Conservation (phyloP, 2,888 invertebrate genomes). For the Pyrgus malvae region DNA sequence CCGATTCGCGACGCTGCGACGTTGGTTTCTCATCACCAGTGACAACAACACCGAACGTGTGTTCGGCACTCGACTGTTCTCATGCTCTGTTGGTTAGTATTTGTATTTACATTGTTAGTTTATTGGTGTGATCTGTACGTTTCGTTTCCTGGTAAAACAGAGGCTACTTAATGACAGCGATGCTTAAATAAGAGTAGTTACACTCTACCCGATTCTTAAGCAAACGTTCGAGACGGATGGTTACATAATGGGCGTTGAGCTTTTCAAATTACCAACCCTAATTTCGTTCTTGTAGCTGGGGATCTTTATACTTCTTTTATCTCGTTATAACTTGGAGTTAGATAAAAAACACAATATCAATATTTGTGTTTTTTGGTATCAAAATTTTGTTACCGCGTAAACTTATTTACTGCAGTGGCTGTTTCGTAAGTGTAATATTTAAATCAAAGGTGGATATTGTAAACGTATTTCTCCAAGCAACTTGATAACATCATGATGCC, state of each 20-base stretch:
- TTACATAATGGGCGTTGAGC: constrained; percentile 42
- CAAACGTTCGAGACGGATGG: constrained; percentile 34
- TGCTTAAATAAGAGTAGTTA: background rate
- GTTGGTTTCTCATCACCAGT: constrained; percentile 36
- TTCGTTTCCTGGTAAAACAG: background rate
- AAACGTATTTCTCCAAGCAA: too few relatives aligned
- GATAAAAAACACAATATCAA: too few relatives aligned
- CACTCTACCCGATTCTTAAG: constrained; percentile 29
- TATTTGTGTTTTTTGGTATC: too few relatives aligned
- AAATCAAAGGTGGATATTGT: too few relatives aligned
- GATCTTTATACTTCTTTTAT: background rate
- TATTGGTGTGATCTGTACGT: background rate
- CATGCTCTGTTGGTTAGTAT: constrained; percentile 76
- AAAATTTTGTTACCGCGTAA: too few relatives aligned
- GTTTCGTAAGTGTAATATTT: too few relatives aligned
- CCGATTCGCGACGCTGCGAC: constrained; percentile 30
- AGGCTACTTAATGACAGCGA: background rate
- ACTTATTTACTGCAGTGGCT: too few relatives aligned
- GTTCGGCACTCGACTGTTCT: constrained; percentile 75
- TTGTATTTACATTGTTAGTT: constrained; percentile 10
- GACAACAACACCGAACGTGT: constrained; percentile 50
- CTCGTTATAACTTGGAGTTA: too few relatives aligned
- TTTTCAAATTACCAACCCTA: constrained; percentile 25
- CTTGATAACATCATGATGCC: too few relatives aligned
- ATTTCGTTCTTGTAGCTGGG: background rate